Evolutionary conservation across 2,797 vertebrate species (phyloP), one percentile per base, ranked within the genome.

Genomic region (Caiman crocodilus): DNA sequence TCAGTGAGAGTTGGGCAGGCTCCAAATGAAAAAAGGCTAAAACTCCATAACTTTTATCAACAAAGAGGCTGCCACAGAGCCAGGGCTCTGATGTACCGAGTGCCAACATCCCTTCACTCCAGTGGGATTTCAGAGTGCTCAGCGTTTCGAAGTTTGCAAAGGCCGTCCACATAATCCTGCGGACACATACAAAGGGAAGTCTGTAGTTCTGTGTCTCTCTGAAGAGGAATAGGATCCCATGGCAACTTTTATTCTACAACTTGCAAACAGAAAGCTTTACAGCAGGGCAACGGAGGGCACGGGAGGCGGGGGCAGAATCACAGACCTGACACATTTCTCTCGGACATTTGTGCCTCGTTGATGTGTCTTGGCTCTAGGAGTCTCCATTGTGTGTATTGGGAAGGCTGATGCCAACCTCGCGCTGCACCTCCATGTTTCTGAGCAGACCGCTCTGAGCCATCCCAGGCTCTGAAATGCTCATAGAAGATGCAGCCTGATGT

Each of bases 311-410:
- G 88, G 60, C 73, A 8, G 77, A 95, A 84, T 82, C 76, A 57
- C 64, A 88, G 79, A 76, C 81, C 13, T 4, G 78, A 63, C 18
- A 56, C 60, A 57, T 23, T 57, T 79, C 81, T 86, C 88, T 73
- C 67, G 84, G 74, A 63, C 64, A 61, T 58, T 60, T n/a, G 69
- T 76, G 76, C 21, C 88, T 79, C 75, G 60, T 86, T 91, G 67
- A n/a, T 28, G 10, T 59, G 76, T 84, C 55, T 42, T 64, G 58
- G 74, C 86, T 73, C 26, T 76, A 82, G 67, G 5, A 73, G 89
- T 67, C 63, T 16, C 4, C 67, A 20, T 26, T 65, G 3, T 58
- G 83, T 79, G 7, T 5, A 4, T 7, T 50, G 2, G 4, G 12
- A 87, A 42, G 21, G 59, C 25, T 71, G 80, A 71, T 89, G 76